Evolutionary conservation across 1,140 invertebrate species (phyloP), one percentile per base, ranked within the genome.

Genomic region (Asobara japonica): DNA sequence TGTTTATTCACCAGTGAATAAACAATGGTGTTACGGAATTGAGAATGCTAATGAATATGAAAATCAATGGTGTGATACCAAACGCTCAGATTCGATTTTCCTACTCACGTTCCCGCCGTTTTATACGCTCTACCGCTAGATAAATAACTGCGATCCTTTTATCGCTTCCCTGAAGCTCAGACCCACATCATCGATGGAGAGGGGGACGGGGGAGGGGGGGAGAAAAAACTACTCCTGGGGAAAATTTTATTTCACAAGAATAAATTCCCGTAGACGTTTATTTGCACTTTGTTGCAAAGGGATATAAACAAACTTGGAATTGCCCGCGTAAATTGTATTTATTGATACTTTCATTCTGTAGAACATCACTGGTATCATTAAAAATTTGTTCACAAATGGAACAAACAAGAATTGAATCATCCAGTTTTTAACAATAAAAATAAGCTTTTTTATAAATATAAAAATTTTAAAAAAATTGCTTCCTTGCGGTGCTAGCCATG

Each of bases 91-190:
- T 83, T 84, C 82, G 80, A 78, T 82, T 84, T 84, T 77, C 84
- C 79, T 79, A 79, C 20, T 84, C 84, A 84, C 84, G 84, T 86
- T 80, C 79, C 69, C 65, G 77, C 84, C 80, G 84, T 85, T 85
- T 78, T 82, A 82, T 82, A 80, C 82, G 82, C 79, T 84, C 84
- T 82, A 80, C 74, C 77, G 77, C 78, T 78, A 84, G 82, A 86
- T 86, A 85, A 86, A 86, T 80, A 80, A 73, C 11, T 56, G 70
- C 56, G 36, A 56, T 56, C 51, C 18, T 56, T 56, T 27, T 56
- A 56, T 56, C 51, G 51, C 51, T 56, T 22, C 51, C 18, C 11
- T 56, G 25, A 56, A 56, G 51, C 51, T 56, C 51, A 56, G 22
- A 3, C 20, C 4, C 16, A 56, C 20, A 56, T 56, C 22, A 56